These are phyloP conservation scores for Chymomyza amoena DNA, from an alignment of 2,888 invertebrate species.

Conservation along the genomic window DNA sequence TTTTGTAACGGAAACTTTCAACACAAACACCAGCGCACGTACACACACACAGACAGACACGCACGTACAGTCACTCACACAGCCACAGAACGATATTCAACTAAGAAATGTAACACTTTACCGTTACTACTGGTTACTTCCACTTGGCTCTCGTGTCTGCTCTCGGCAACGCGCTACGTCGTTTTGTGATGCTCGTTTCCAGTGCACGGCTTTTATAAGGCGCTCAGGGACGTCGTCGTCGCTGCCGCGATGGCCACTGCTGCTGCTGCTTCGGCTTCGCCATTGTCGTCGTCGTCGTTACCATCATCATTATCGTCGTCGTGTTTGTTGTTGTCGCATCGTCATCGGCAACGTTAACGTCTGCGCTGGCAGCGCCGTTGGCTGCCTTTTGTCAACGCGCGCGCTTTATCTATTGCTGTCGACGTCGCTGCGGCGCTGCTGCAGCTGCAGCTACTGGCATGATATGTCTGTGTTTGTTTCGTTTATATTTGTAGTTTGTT, in stretches of 20 bases:
- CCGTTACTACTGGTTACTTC: constrained; percentile 47
- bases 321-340: background rate
- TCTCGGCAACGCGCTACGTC: constrained; percentile 64
- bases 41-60: constrained; percentile 23
- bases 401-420: constrained; percentile 60
- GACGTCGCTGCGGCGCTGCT: constrained; percentile 16
- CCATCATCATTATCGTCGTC: constrained; percentile 12
- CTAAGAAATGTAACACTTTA: constrained; percentile 50
- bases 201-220: constrained; percentile 57
- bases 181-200: constrained; percentile 61
- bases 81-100: background rate
- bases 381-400: constrained; percentile 60
- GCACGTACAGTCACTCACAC: constrained; percentile 6
- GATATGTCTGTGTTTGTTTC: constrained; percentile 22
- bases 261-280: background rate
- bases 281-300: constrained; percentile 19
- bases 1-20: constrained; percentile 61
- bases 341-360: constrained; percentile 10
- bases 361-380: constrained; percentile 9
- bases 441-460: background rate
- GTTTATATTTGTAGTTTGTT: constrained; percentile 25
- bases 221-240: background rate
- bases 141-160: constrained; percentile 42
- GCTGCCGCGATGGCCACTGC: background rate
- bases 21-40: constrained; percentile 45